These are phyloP conservation scores for Erinaceus europaeus DNA, from an alignment of 2,113 vertebrate genomes.

Conservation along the genomic window DNA sequence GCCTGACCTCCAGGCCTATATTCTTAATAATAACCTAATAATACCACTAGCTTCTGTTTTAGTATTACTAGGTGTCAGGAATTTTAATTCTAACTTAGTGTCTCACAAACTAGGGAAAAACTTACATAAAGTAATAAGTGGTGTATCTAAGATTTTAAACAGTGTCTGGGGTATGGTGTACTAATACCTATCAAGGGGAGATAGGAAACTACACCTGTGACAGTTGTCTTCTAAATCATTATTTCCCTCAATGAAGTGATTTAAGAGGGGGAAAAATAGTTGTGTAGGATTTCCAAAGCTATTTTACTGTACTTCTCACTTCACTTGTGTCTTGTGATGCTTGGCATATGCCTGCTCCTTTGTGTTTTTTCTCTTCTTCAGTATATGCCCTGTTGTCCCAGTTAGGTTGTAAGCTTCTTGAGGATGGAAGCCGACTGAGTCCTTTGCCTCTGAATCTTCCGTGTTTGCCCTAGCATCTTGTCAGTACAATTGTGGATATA, in stretches of 20 bases:
- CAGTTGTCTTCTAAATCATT: no score
- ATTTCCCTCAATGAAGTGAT: no score
- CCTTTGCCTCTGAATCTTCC: neutral
- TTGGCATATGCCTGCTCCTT: neutral
- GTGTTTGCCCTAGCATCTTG: neutral
- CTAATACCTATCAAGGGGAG: no score
- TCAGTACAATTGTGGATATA: neutral
- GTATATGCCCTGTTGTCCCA: neutral
- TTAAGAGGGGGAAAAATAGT: no score
- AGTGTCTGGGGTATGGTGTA: no score
- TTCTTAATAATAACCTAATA: neutral
- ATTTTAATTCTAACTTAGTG: slow-evolving; percentile 17
- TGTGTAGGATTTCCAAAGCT: neutral
- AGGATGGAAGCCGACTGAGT: neutral
- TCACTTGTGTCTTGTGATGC: slow-evolving; percentile 2
- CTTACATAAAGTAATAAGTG: slow-evolving; percentile 1
- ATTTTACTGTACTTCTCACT: neutral
- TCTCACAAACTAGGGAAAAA: slow-evolving; percentile 29
- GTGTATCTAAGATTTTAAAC: neutral
- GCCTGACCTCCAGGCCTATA: neutral
- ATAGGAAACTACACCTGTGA: no score
- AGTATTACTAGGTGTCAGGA: neutral
- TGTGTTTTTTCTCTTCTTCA: neutral
- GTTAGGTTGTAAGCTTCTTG: slow-evolving; percentile 4
- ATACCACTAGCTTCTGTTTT: neutral